Percentiles rank a stretch among this genome's conserved stretches.
phyloP scores from a whole-genome alignment of 2,888 invertebrate species.

The Hypsopygia costalis region DNA sequence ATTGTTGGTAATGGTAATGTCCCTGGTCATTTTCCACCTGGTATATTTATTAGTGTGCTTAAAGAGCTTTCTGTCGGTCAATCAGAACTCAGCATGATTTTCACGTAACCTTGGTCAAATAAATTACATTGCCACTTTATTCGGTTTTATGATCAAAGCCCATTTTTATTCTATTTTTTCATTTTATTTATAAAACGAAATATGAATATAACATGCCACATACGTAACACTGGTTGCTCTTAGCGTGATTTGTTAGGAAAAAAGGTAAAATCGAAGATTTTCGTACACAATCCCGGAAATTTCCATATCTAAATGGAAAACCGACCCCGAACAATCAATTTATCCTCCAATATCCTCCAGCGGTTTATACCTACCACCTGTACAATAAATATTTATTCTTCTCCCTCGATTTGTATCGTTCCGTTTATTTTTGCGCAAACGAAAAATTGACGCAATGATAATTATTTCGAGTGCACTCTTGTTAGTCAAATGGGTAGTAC shows the following conservation, averaged over 20 bases:
- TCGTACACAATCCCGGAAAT: constrained; percentile 78
- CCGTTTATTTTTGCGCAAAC: constrained; percentile 39
- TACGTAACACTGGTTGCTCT: constrained; percentile 39
- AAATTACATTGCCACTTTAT: too few relatives aligned
- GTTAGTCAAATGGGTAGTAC: too few relatives aligned
- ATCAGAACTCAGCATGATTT: too few relatives aligned
- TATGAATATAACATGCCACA: constrained; percentile 28
- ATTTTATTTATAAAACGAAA: neutral
- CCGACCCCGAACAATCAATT: constrained; percentile 80
- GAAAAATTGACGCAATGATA: constrained; percentile 31
- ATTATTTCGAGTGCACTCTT: constrained; percentile 17
- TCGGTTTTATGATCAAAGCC: too few relatives aligned
- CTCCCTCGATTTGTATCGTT: constrained; percentile 65
- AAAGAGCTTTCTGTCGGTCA: too few relatives aligned
- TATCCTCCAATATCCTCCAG: constrained; percentile 78
- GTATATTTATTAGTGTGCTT: too few relatives aligned
- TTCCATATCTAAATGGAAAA: constrained; percentile 81
- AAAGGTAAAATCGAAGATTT: constrained; percentile 75
- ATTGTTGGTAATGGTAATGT: too few relatives aligned
- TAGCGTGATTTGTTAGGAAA: constrained; percentile 68
- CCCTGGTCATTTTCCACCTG: too few relatives aligned
- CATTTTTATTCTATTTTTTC: too few relatives aligned
- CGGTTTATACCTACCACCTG: constrained; percentile 80
- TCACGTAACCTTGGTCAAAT: too few relatives aligned
- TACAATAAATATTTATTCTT: constrained; percentile 79